Conservation (phyloP, 2,113 vertebrate species). For the Pardalotus punctatus region DNA sequence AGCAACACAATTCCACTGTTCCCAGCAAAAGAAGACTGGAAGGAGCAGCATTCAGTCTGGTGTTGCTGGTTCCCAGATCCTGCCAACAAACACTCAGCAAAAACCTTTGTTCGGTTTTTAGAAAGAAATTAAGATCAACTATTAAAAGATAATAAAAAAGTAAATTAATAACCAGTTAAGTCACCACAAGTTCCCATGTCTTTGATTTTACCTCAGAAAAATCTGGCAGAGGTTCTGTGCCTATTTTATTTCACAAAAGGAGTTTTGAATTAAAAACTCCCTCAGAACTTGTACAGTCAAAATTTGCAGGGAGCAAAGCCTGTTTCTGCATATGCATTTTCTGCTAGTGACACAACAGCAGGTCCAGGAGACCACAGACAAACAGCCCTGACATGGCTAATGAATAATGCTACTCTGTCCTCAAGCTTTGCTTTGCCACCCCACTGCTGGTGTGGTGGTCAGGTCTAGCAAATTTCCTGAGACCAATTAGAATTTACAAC, state of each 20-base stretch:
- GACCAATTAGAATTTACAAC: background rate
- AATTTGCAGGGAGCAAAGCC: background rate
- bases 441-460: background rate
- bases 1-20: background rate
- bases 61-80: background rate
- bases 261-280: background rate
- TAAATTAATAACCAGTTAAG: conserved; percentile 3
- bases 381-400: background rate
- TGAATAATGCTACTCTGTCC: background rate
- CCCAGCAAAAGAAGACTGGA: background rate
- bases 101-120: background rate
- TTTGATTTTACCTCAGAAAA: background rate
- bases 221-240: background rate
- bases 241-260: background rate
- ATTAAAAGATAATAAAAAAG: background rate
- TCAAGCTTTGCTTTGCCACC: background rate
- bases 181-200: background rate
- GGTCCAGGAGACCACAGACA: background rate
- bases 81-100: background rate
- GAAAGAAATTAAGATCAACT: background rate
- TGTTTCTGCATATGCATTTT: background rate
- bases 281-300: background rate
- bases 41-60: background rate
- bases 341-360: rapidly evolving
- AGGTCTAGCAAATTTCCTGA: background rate